These are phyloP conservation scores for Pentamera pediparva DNA, from an alignment of 53 echinoderm and acorn worm species.

Conservation along the genomic window DNA sequence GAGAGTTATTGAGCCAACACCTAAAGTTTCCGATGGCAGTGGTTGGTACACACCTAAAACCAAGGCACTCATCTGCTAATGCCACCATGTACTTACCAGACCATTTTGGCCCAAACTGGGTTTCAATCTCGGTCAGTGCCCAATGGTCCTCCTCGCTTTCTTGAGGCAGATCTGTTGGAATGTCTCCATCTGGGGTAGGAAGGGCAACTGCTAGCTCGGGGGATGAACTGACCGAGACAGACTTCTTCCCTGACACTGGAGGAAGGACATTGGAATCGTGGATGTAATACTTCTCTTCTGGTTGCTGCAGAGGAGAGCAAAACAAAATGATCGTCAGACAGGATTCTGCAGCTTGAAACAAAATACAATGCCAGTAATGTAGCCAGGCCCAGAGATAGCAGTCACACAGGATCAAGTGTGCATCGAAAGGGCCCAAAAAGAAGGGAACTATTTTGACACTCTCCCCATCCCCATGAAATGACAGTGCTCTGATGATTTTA, in stretches of 20 bases:
- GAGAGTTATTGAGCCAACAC: no score
- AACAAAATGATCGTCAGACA: background rate
- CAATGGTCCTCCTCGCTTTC: conserved; percentile 22
- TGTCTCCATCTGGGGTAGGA: background rate
- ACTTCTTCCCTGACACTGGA: background rate
- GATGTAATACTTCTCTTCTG: conserved; percentile 4
- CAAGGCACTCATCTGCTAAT: background rate
- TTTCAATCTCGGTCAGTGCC: conserved; percentile 6
- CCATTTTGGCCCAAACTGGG: conserved; percentile 28
- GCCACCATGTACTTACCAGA: conserved; percentile 30
- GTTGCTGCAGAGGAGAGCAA: background rate
- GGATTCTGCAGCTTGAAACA: background rate
- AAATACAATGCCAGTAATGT: no score
- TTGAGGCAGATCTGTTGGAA: background rate
- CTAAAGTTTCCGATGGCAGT: no score
- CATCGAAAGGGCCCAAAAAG: background rate
- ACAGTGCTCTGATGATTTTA: no score
- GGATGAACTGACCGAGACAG: no score
- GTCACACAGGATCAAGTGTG: background rate
- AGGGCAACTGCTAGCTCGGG: background rate
- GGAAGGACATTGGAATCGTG: conserved; percentile 12
- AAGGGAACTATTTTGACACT: background rate
- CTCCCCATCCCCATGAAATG: no score
- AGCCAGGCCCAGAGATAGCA: background rate
- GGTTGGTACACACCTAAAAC: background rate